Evolutionary conservation across 2,797 vertebrate species (phyloP).

Genomic region (Leptatherina wallacei): DNA sequence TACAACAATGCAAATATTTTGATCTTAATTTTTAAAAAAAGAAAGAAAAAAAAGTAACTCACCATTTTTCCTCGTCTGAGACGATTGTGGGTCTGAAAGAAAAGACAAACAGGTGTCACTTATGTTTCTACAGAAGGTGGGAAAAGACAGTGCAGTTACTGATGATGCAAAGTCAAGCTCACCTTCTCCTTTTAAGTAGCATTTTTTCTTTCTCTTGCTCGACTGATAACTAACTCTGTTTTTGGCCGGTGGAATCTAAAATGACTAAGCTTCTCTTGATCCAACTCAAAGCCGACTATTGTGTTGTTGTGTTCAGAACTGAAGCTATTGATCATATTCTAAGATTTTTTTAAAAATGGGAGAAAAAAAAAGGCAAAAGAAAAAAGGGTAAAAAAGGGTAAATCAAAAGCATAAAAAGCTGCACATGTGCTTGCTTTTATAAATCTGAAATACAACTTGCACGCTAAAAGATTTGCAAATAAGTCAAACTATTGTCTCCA

Average conservation of each 20-base stretch:
- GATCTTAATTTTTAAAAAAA: not conserved
- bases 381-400: slow-evolving; percentile 52
- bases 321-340: slow-evolving; percentile 83
- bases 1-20: slow-evolving; percentile 1
- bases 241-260: slow-evolving; percentile 80
- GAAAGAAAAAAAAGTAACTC: slow-evolving; percentile 50
- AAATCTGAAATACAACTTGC: slow-evolving; percentile 36
- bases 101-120: slow-evolving; percentile 43
- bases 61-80: slow-evolving; percentile 85
- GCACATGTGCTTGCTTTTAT: slow-evolving; percentile 26
- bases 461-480: slow-evolving; percentile 27
- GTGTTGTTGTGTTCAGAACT: slow-evolving; percentile 68
- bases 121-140: not conserved
- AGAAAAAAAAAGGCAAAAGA: slow-evolving; percentile 17
- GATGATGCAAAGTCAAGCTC: slow-evolving; percentile 33
- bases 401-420: slow-evolving; percentile 67
- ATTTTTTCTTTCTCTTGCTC: slow-evolving; percentile 74
- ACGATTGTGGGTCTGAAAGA: slow-evolving; percentile 78
- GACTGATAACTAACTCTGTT: slow-evolving; percentile 66
- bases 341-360: slow-evolving; percentile 45
- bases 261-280: slow-evolving; percentile 64
- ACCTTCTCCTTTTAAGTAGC: slow-evolving; percentile 78
- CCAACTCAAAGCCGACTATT: slow-evolving; percentile 67
- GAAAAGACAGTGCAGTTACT: not conserved
- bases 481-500: slow-evolving; percentile 32